Evolutionary conservation across 2,888 invertebrate genomes (phyloP), one percentile per base, ranked within the genome.

Genomic region (Apodemia zela): DNA sequence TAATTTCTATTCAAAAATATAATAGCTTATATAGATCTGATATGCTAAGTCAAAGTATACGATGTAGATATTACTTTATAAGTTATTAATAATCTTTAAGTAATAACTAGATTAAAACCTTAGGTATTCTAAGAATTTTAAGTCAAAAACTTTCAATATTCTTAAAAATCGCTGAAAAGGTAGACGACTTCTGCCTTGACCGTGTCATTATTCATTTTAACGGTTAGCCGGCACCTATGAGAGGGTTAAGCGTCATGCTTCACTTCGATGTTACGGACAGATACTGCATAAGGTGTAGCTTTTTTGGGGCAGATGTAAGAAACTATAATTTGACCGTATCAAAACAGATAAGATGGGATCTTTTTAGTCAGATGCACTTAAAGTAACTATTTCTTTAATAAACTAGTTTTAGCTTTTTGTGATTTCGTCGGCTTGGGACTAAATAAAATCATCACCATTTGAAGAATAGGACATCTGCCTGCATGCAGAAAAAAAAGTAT

Each of bases 291-390:
- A 78, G 75, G 74, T 62, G 76, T 79, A 45, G 15, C n/a, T 45
- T 82, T 87, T 80, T 78, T 80, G 67, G 72, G 82, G 89, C 90
- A 91, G 90, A 91, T 91, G 90, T 74, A 78, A 74, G 65, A 68
- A 71, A 73, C 77, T 76, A 78, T 89, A 91, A 91, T 90, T 89
- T 83, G 85, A 84, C 80, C 89, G 86, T 88, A 89, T 90, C 90
- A 89, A 87, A 89, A 87, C 86, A 84, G 82, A 75, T 69, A 69
- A 64, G 69, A 72, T 73, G 72, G 65, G 65, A 68, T 68, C 68
- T 67, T 59, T 66, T 63, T 60, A 60, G 59, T 61, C 54, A 60
- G 33, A 59, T 57, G 59, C 61, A 33, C 59, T 51, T 54, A 5
- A 45, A n/a, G 17, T 10, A 59, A 63, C 38, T 62, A 61, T 25